Percentiles rank a stretch among this genome's conserved stretches.
Conservation (phyloP, 2,113 vertebrate species). For the Myocastor coypus region DNA sequence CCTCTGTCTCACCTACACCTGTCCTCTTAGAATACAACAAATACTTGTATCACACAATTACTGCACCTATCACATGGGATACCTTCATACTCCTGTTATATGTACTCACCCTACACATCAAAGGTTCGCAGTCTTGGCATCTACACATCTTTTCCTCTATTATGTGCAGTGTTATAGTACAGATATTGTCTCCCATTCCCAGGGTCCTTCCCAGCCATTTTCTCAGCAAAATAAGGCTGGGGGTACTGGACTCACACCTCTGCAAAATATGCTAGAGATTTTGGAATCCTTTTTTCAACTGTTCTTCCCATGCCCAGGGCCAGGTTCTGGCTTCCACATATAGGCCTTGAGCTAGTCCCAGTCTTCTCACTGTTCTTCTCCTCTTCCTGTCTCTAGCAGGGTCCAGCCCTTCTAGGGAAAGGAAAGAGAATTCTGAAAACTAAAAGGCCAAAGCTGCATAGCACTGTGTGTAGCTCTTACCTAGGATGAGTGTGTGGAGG, state of each 20-base stretch:
- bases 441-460: not conserved
- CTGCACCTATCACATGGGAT: not conserved
- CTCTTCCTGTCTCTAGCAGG: not conserved
- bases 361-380: not conserved
- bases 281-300: not conserved
- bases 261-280: not conserved
- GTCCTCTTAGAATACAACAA: not conserved
- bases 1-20: too few species aligned
- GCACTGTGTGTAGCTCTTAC: not conserved
- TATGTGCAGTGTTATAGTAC: not conserved
- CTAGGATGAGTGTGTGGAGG: too few species aligned
- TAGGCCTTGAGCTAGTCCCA: not conserved
- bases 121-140: not conserved
- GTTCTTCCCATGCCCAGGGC: not conserved
- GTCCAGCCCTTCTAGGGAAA: not conserved
- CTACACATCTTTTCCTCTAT: not conserved
- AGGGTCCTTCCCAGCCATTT: not conserved
- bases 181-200: not conserved
- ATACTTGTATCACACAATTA: not conserved
- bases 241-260: not conserved
- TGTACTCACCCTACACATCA: not conserved
- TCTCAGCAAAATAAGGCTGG: not conserved
- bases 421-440: not conserved
- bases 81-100: not conserved
- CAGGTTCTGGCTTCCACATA: not conserved